These are phyloP conservation scores for Montipora efflorescens DNA, from an alignment of 64 coral and sea anemone species.

Conservation along the genomic window DNA sequence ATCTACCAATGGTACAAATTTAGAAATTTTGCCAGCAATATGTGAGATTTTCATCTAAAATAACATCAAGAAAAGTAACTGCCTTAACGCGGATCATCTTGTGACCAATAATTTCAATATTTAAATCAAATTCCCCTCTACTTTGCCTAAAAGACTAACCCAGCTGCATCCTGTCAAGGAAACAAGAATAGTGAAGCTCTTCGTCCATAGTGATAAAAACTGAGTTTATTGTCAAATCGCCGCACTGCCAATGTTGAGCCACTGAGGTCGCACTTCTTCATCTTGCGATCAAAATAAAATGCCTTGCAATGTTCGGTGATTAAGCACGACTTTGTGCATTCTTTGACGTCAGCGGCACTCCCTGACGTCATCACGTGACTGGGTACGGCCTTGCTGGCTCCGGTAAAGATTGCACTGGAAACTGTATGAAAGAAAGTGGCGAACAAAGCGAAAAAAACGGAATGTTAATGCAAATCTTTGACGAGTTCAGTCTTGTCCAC, in stretches of 20 bases:
- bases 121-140: too few relatives aligned
- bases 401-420: background rate
- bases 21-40: too few relatives aligned
- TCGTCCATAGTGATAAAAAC: background rate
- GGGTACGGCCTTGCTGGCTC: background rate
- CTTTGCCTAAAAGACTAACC: too few relatives aligned
- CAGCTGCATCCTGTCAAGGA: background rate
- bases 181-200: background rate
- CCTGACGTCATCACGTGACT: background rate
- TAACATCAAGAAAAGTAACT: too few relatives aligned
- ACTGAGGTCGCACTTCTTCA: background rate
- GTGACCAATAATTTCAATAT: too few relatives aligned
- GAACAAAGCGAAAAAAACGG: too few relatives aligned
- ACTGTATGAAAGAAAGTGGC: background rate
- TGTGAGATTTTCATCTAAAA: too few relatives aligned
- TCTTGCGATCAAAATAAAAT: background rate
- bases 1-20: too few relatives aligned
- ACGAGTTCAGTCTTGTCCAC: too few relatives aligned
- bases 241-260: background rate
- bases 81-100: too few relatives aligned
- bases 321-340: conserved; percentile 14
- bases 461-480: too few relatives aligned
- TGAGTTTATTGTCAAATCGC: background rate
- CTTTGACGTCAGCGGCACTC: background rate
- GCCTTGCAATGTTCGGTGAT: conserved; percentile 8